Evolutionary conservation across 2,888 invertebrate species (phyloP), one percentile per base, ranked within the genome.

Genomic region (Gisinianus flammeolus): DNA sequence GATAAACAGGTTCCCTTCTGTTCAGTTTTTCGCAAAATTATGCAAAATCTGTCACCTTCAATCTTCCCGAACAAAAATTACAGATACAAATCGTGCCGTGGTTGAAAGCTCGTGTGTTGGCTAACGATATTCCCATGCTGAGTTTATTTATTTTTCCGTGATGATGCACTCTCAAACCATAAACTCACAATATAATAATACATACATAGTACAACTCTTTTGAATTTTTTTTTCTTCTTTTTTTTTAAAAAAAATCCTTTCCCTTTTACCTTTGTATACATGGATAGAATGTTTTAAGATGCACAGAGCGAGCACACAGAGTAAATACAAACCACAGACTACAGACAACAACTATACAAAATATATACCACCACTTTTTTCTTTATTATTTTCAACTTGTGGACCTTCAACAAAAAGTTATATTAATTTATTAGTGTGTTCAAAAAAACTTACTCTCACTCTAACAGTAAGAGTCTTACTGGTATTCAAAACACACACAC

Each of bases 41-140:
- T 79, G 79, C 74, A 77, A 77, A 77, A 79, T 79, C 71, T 77
- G 77, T 77, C 79, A 66, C 77, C 77, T 71, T 79, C 68, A 75
- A 77, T 77, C 77, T 70, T 71, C 70, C 64, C 28, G 22, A 35
- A 44, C 44, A 73, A 66, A 74, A 66, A 74, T 74, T 74, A 28
- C 30, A 22, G 19, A 64, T 62, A 30, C 31, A 31, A 44, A 33
- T 74, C 44, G 26, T 74, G 64, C 26, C 26, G n/a, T 10, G 28
- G 35, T 19, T 64, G 64, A 62, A 64, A 64, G 58, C 68, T 68
- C 68, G 22, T 26, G 73, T 68, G 73, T 74, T 66, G 16, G 35
- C 66, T 64, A 74, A 74, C 44, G 64, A 73, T 28, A 35, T n/a
- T 26, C 66, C 67, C 74, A 35, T 54, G 67, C 52, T 44, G 54